Conservation (phyloP, 2,797 vertebrate genomes). For the Myripristis jacobus region DNA sequence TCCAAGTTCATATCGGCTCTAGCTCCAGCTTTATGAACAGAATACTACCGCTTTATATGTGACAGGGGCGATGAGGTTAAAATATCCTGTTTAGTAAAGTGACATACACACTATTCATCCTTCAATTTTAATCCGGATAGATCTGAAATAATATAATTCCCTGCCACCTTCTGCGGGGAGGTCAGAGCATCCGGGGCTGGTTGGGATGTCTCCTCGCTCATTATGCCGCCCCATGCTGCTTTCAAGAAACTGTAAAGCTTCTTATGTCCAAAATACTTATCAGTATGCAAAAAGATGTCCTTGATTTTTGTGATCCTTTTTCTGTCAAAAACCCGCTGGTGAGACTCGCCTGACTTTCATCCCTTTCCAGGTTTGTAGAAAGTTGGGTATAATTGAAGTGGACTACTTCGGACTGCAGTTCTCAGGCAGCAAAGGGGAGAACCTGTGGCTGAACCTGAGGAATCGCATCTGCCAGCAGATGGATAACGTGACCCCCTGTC, state of each 20-base stretch:
- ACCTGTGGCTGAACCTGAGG: conserved; percentile 97
- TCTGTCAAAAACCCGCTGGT: neutral
- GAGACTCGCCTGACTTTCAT: neutral
- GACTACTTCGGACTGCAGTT: conserved; percentile 99
- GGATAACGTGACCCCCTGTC: conserved; percentile 92
- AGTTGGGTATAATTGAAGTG: conserved; percentile 96
- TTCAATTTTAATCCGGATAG: neutral
- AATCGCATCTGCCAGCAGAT: conserved; percentile 99
- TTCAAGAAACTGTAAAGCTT: neutral
- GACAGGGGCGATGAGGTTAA: conserved; percentile 1
- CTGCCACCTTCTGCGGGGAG: neutral
- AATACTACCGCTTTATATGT: conserved; percentile 47
- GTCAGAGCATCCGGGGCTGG: neutral
- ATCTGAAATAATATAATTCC: neutral
- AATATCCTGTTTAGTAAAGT: conserved; percentile 14
- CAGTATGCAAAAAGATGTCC: neutral
- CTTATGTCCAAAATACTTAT: neutral
- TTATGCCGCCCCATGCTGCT: too few relatives aligned
- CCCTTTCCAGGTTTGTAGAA: conserved; percentile 90
- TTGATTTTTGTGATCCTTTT: neutral
- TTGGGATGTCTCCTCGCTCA: neutral
- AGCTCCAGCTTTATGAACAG: conserved; percentile 13
- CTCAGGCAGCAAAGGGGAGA: conserved; percentile 96
- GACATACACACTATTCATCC: conserved; percentile 5
- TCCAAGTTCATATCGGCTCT: conserved; percentile 43